Evolutionary conservation across 2,797 vertebrate genomes (phyloP).

Genomic region (Rhinophrynus dorsalis): DNA sequence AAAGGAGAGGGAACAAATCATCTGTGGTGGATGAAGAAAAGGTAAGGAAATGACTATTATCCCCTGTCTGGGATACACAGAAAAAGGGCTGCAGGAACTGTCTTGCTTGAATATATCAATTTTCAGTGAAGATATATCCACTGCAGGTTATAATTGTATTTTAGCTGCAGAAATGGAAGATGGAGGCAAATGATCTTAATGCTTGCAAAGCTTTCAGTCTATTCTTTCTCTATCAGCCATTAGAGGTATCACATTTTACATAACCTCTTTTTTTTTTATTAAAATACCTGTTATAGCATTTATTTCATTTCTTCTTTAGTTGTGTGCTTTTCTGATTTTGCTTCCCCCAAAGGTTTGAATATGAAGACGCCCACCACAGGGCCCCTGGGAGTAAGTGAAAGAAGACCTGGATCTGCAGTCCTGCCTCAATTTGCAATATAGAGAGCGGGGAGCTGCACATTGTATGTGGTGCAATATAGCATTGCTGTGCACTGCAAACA

Average conservation of each 20-base stretch:
- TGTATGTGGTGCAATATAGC: conserved; percentile 39
- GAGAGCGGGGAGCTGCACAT: background rate
- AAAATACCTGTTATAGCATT: background rate
- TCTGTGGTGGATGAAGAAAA: conserved; percentile 41
- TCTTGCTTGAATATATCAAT: too few species aligned
- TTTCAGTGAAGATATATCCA: background rate
- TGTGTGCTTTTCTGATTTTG: background rate
- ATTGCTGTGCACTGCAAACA: background rate
- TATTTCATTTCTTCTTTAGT: background rate
- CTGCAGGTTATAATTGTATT: background rate
- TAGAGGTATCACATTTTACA: background rate
- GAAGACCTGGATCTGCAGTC: conserved; percentile 6
- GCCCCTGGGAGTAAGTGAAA: background rate
- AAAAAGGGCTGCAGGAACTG: too few species aligned
- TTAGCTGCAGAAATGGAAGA: background rate
- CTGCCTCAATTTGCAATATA: conserved; percentile 7
- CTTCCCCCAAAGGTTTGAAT: background rate
- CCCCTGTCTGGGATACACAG: background rate
- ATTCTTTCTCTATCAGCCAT: background rate
- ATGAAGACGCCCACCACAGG: conserved; percentile 13
- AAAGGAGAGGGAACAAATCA: conserved; percentile 28
- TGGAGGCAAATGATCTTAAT: background rate
- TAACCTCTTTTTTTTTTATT: background rate
- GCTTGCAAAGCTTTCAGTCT: background rate
- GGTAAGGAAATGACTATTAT: conserved; percentile 28